Evolutionary conservation across 2,888 invertebrate genomes (phyloP).

Genomic region (Dioctria linearis): DNA sequence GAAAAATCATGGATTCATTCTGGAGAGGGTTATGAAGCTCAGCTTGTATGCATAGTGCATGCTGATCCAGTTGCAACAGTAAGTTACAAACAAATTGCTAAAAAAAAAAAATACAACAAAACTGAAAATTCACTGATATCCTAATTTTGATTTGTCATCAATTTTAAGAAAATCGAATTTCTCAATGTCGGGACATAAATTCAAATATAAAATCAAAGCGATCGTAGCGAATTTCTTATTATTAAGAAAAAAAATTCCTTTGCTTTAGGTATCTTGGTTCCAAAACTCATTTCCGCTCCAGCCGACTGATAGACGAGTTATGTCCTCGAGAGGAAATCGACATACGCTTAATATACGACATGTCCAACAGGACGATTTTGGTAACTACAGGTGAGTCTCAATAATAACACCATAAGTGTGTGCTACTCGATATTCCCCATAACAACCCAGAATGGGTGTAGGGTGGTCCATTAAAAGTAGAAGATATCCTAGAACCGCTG

Average conservation of each 20-base stretch:
- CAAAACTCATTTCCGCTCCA: conserved; percentile 80
- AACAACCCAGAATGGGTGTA: no score
- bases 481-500: conserved; percentile 2
- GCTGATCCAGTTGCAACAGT: conserved; percentile 81
- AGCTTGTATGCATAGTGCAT: conserved; percentile 78
- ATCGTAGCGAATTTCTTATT: no score
- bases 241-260: conserved; percentile 20
- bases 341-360: conserved; percentile 78
- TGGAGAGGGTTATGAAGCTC: conserved; percentile 79
- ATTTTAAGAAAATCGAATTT: no score
- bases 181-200: no score
- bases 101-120: no score
- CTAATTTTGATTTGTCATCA: no score
- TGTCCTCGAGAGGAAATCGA: conserved; percentile 80
- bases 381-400: conserved; percentile 76
- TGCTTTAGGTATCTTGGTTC: conserved; percentile 78
- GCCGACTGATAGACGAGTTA: conserved; percentile 78
- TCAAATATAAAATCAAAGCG: no score
- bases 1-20: conserved; percentile 81
- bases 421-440: neutral
- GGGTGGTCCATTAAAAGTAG: neutral
- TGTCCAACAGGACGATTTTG: conserved; percentile 80
- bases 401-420: neutral
- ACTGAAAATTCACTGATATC: neutral
- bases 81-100: conserved; percentile 62